These are phyloP conservation scores for Megalops atlanticus DNA, from an alignment of 2,113 vertebrate species.

Conservation along the genomic window DNA sequence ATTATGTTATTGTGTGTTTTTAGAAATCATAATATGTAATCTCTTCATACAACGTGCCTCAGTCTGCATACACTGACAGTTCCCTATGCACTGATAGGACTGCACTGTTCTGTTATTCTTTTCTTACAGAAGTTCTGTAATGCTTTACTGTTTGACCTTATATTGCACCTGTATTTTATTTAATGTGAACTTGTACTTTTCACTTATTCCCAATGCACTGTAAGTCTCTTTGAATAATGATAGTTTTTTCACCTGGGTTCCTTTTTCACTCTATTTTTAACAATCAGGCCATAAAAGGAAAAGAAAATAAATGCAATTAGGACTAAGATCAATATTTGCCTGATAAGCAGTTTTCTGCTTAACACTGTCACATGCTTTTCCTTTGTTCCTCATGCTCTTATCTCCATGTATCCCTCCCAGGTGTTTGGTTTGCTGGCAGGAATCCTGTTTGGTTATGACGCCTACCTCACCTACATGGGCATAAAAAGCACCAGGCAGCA, in stretches of 20 bases:
- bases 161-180: too few relatives aligned
- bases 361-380: neutral
- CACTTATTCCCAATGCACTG: too few relatives aligned
- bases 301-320: too few relatives aligned
- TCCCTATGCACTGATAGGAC: neutral
- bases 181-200: too few relatives aligned
- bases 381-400: neutral
- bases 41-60: neutral
- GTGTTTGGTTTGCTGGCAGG: slow-evolving; percentile 69
- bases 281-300: too few relatives aligned
- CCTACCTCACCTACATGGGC: slow-evolving; percentile 48
- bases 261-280: too few relatives aligned
- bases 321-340: neutral
- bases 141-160: too few relatives aligned
- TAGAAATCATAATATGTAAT: neutral
- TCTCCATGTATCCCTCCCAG: slow-evolving; percentile 38
- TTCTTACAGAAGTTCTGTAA: neutral
- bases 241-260: too few relatives aligned
- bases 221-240: too few relatives aligned
- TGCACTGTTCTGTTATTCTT: neutral
- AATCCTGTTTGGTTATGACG: slow-evolving; percentile 27
- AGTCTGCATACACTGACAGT: neutral
- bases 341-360: neutral
- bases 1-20: neutral
- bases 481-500: slow-evolving; percentile 39